A percentile compares a stretch with the other conserved stretches of the same genome.
Evolutionary conservation across 2,797 vertebrate genomes (phyloP).

Genomic region (Centropyge bicolor): DNA sequence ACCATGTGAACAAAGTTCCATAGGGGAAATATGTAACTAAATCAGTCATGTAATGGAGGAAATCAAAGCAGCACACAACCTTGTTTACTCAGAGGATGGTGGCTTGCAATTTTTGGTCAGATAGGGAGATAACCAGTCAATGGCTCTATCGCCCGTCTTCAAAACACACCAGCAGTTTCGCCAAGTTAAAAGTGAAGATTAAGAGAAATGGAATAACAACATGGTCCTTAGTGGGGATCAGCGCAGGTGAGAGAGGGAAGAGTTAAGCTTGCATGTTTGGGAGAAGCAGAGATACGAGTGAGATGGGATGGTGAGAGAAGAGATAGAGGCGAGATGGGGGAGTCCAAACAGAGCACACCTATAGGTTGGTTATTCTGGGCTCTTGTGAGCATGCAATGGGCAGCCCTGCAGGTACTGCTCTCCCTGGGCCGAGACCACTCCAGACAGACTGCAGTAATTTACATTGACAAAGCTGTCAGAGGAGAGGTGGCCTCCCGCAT

Average conservation of each 20-base stretch:
- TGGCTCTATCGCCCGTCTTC: conserved; percentile 27
- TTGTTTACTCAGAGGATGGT: conserved; percentile 70
- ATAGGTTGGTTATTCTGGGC: conserved; percentile 73
- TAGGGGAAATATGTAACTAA: conserved; percentile 72
- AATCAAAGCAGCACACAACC: conserved; percentile 69
- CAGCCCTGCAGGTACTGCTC: conserved; percentile 79
- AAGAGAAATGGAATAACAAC: conserved; percentile 60
- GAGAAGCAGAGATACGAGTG: conserved; percentile 1
- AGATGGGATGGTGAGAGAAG: conserved; percentile 7
- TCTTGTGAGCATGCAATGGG: conserved; percentile 65
- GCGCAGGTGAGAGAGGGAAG: conserved; percentile 28
- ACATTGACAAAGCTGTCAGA: conserved; percentile 91
- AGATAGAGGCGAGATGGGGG: conserved; percentile 13
- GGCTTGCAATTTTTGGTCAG: conserved; percentile 45
- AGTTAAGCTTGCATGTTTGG: conserved; percentile 24
- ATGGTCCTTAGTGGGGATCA: conserved; percentile 16
- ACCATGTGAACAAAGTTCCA: conserved; percentile 73
- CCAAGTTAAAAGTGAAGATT: conserved; percentile 61
- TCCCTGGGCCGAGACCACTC: conserved; percentile 79
- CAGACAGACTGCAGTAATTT: conserved; percentile 87
- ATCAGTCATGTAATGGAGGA: conserved; percentile 75
- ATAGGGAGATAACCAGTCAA: conserved; percentile 46
- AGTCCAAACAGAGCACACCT: conserved; percentile 43
- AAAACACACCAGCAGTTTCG: conserved; percentile 57
- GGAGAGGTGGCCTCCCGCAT: conserved; percentile 82